Base-by-base conservation (phyloP, 2,888 invertebrate species). In the Cryptophagus acutangulus region DNA sequence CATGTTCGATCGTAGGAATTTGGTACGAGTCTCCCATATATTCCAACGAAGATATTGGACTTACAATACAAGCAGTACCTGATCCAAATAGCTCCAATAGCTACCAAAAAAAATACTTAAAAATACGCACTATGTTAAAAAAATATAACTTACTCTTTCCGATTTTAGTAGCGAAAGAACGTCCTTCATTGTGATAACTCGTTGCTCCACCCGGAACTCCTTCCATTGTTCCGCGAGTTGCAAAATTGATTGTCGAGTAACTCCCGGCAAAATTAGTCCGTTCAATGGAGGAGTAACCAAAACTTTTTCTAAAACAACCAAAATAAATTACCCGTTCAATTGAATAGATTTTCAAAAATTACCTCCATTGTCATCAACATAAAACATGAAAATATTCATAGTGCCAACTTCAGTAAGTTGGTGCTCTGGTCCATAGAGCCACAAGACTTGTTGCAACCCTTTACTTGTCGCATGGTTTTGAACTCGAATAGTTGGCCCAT, bases 361-460 rank as follows among this genome's bases (percentile, higher is more conserved):
- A 93, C 93, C 90, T 78, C 95, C 96, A 63, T 87, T 74, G 38
- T 91, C 86, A 63, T 96, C 89, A 49, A 85, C 76, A 71, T 82
- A 84, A 59, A 87, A 82, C 66, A 93, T 77, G 67, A 97, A 96
- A 38, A 99, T 81, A 66, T 99, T 99, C 99, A 99, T 99, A 9
- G 96, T 90, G 37, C 99, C 99, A 31, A 91, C 95, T 77, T 99
- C 99, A 0, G 99, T 97, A 16, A 99, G 65, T 66, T 92, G 81
- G 63, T 94, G 84, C 59, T 97, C 84, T 1, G 89, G 84, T 2
- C 96, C 97, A 63, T 87, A 95, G 26, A 99, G 73, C 99, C 99
- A 99, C 39, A 99, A 69, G 5, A 94, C 93, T 73, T 97, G 97
- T 55, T 96, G 92, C 51, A 92, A 81, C 1, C 91, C 92, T 58